Base-by-base conservation (phyloP, 1,140 invertebrate species). In the Drosophila bipectinata region DNA sequence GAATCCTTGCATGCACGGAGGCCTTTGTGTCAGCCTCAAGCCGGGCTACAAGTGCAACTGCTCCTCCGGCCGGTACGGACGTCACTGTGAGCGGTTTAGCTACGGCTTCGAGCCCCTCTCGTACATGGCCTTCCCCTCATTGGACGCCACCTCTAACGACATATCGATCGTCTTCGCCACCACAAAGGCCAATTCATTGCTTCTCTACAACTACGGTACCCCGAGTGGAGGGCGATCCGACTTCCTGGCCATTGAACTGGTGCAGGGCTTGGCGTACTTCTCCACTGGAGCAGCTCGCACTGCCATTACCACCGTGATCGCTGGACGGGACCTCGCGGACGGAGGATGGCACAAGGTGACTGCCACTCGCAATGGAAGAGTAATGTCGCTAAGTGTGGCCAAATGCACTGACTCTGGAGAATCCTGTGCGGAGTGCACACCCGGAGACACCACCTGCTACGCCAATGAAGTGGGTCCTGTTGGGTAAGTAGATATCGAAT, bases 151-250 rank as follows among this genome's bases (percentile, higher is more conserved):
- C 49, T 97, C 96, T 2, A 98, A 98, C 90, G 97, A 98, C 77
- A 97, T 98, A 53, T 96, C 97, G 0, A 95, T 98, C 26, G 95
- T 97, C 18, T 98, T 99, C 92, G 96, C 98, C 9, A 99, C 98
- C 0, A 97, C 96, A 0, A 98, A 98, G 91, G 94, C 94, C 0
- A 95, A 98, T 91, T 95, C 97, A 1, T 92, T 99, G 5, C 92
- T 99, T 0, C 93, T 98, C 0, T 99, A 98, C 92, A 98, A 98
- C 77, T 98, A 96, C 81, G 97, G 97, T 1, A 92, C 94, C 0
- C 96, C 97, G 87, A 96, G 94, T 44, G 96, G 97, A 26, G 97
- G 97, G 3, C 93, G 97, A 74, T 98, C 97, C 0, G 97, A 98
- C 90, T 99, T 98, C 90, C 94, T 99, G 28, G 97, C 98, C 0